Percentiles rank a stretch among this genome's conserved stretches.
Evolutionary conservation across 1,140 invertebrate species (phyloP).

Genomic region (Amyelois transitella): DNA sequence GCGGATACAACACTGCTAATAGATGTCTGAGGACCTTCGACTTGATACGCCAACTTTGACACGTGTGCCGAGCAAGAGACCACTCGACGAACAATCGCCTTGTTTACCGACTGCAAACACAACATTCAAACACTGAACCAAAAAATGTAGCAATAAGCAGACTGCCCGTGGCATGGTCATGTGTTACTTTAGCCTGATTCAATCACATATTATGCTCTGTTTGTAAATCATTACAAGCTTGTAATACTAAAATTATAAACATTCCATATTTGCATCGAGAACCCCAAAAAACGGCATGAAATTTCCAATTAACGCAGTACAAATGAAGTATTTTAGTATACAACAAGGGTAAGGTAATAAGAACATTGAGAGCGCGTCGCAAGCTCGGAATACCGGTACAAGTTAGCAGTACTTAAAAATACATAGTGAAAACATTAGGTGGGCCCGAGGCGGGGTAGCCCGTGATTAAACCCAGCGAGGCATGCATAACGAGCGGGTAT

Average conservation of each 20-base stretch:
- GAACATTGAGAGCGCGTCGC: slow-evolving; percentile 9
- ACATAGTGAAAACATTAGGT: slow-evolving; percentile 67
- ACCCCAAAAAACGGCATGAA: neutral
- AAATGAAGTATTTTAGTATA: neutral
- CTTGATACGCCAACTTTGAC: slow-evolving; percentile 14
- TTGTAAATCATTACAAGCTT: too few species aligned
- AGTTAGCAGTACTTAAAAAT: slow-evolving; percentile 52
- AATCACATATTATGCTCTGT: too few species aligned
- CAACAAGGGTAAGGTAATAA: slow-evolving; percentile 12
- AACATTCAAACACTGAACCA: neutral
- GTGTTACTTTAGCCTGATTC: too few species aligned
- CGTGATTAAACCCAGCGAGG: slow-evolving; percentile 66
- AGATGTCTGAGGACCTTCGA: slow-evolving; percentile 28
- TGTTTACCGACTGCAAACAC: neutral
- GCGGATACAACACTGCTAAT: slow-evolving; percentile 27
- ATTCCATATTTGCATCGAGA: neutral
- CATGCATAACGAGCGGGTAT: slow-evolving; percentile 65
- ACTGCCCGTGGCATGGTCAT: too few species aligned
- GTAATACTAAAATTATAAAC: neutral
- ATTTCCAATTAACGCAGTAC: slow-evolving; percentile 1
- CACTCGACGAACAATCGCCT: slow-evolving; percentile 2
- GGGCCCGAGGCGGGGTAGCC: slow-evolving; percentile 43
- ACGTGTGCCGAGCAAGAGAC: slow-evolving; percentile 1
- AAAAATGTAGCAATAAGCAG: neutral
- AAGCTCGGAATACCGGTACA: slow-evolving; percentile 13